Evolutionary conservation across 2,888 invertebrate species (phyloP).

Genomic region (Microlaimidae sp.): DNA sequence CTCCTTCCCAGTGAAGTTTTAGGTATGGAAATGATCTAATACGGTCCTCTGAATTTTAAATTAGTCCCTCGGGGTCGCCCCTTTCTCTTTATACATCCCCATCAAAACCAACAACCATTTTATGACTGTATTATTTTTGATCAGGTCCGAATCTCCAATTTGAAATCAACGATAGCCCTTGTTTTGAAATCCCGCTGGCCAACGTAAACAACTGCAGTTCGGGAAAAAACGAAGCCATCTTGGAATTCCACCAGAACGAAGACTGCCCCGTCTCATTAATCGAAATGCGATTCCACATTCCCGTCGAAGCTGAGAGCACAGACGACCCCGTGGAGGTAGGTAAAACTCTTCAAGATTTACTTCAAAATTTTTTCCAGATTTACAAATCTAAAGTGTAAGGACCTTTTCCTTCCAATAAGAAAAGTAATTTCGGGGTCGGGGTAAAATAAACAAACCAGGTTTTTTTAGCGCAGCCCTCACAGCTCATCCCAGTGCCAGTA

Average conservation of each 20-base stretch:
- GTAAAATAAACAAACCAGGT: too few species aligned
- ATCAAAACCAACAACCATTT: too few species aligned
- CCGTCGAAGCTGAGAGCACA: constrained; percentile 48
- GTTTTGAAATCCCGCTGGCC: constrained; percentile 74
- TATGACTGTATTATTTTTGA: background rate
- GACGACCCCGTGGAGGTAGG: constrained; percentile 60
- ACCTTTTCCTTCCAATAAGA: background rate
- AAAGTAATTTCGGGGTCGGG: too few species aligned
- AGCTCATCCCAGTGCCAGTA: too few species aligned
- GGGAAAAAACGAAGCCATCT: constrained; percentile 90
- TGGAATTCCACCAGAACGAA: constrained; percentile 75
- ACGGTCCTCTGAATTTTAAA: background rate
- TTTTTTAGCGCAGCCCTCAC: too few species aligned
- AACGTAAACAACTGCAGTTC: constrained; percentile 89
- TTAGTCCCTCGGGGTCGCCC: too few species aligned
- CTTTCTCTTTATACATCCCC: too few species aligned
- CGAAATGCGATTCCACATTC: constrained; percentile 96
- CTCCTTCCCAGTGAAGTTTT: background rate
- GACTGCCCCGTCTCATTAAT: constrained; percentile 88
- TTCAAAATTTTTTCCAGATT: too few species aligned
- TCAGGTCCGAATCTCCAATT: constrained; percentile 24
- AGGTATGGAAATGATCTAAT: background rate
- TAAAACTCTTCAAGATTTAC: background rate
- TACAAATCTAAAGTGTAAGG: too few species aligned
- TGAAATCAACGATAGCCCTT: constrained; percentile 23